Evolutionary conservation across 2,797 vertebrate species (phyloP), one percentile per base, ranked within the genome.

Genomic region (Eremophila alpestris): DNA sequence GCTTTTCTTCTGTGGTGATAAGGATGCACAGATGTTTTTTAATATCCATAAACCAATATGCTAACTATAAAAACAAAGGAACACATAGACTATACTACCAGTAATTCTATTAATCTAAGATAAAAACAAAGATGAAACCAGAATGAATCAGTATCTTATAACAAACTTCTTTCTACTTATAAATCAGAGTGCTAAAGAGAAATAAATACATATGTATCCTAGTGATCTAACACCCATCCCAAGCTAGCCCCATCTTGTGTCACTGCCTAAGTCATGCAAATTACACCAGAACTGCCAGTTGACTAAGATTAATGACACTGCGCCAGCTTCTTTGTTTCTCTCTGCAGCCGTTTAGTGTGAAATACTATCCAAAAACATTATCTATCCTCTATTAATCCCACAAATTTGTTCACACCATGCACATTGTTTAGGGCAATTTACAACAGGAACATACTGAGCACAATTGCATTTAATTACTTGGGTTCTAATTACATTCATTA

Each of bases 361-460:
- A 99, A 99, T 98, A 99, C 99, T 99, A 99, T 99, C 99, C 98
- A 98, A 98, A 99, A 99, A 99, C 99, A 99, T 99, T 99, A 99
- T 99, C 99, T 99, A 99, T 99, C 98, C 98, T 98, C 98, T 99
- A 99, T 99, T 99, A 99, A 99, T 99, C 98, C 98, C 98, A 98
- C 98, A 98, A 98, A 99, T 99, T 99, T 99, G 98, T 98, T 98
- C 98, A 98, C 98, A 98, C 98, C 97, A 98, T 98, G 98, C 98
- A 98, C 98, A 98, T 99, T 99, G 98, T 99, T 99, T 98, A 98
- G 98, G 98, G 98, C 98, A 98, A 98, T 99, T 99, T 99, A 98
- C 98, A 98, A 98, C 98, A 98, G 98, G 98, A 98, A 98, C 98
- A 98, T 97, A 98, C 98, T 98, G 98, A 98, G 98, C 98, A 98